Evolutionary conservation across 2,797 vertebrate genomes (phyloP), one percentile per base, ranked within the genome.

Genomic region (Diplodus sargus): DNA sequence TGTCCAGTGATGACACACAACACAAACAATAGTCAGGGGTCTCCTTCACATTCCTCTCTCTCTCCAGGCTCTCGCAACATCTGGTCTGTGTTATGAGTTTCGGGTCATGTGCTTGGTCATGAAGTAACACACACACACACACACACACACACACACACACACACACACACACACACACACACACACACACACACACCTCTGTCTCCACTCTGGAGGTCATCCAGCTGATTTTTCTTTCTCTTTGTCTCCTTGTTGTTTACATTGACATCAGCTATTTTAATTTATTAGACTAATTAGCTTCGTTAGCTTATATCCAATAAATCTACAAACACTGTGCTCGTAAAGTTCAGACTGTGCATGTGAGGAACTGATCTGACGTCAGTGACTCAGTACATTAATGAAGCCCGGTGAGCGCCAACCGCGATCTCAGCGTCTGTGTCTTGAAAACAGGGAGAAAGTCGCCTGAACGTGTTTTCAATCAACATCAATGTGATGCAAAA

Each of bases 21-120:
- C 58, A 73, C 54, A 86, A 87, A 84, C 84, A 87, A 90, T 76
- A 82, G 83, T 82, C 80, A 80, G 82, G 77, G 86, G 77, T 90
- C 80, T 87, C 78, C 69, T 87, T 72, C 77, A 78, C 79, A 87
- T 87, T 90, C 88, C 81, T 82, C 74, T 57, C 66, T 75, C 68
- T 78, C 77, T 76, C 66, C 66, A 78, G 66, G 79, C 77, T 77
- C 49, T 54, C 58, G 49, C 74, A 47, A 77, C 89, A 91, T 91
- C 91, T 91, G 90, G 54, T 83, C 63, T 58, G 81, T 51, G 71
- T 91, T 88, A 89, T 17, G 22, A 43, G 34, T 75, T 9, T 61
- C 15, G 28, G 75, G 67, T 78, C 81, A 75, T 28, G 22, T 20
- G 28, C 69, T 47, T 15, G 43, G 10, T 53, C 20, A 18, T 45